Conservation (phyloP, 1,140 invertebrate genomes). For the Saccostrea echinata region DNA sequence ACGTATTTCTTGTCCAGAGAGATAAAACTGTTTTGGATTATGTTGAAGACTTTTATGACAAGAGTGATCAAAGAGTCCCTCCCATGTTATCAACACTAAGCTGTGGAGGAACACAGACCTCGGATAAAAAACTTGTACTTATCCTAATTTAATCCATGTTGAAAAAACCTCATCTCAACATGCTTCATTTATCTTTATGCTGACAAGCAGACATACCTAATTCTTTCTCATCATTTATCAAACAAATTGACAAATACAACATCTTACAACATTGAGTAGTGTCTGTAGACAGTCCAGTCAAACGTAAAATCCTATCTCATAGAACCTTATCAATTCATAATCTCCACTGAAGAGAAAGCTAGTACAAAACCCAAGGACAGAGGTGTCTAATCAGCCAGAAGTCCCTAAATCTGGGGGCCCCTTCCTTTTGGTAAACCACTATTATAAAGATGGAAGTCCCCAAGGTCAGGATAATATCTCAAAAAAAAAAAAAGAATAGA, state of each 20-base stretch:
- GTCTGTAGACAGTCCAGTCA: constrained; percentile 1
- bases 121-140: not conserved
- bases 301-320: constrained; percentile 2
- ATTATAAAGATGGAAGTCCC: not conserved
- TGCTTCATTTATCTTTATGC: constrained; percentile 2
- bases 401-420: constrained; percentile 1
- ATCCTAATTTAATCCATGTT: not conserved
- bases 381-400: constrained; percentile 18
- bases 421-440: not conserved
- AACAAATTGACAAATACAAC: not conserved
- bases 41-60: not conserved
- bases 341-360: not conserved
- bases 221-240: constrained; percentile 6
- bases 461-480: too few species aligned
- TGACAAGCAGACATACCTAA: constrained; percentile 20
- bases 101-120: not conserved
- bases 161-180: not conserved
- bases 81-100: not conserved
- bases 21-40: not conserved
- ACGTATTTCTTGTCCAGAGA: not conserved
- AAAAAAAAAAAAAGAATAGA: too few species aligned
- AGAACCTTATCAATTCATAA: constrained; percentile 2
- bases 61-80: not conserved
- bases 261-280: not conserved
- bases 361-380: not conserved